Base-by-base conservation (phyloP, 2,797 vertebrate species). In the Oreortyx pictus region DNA sequence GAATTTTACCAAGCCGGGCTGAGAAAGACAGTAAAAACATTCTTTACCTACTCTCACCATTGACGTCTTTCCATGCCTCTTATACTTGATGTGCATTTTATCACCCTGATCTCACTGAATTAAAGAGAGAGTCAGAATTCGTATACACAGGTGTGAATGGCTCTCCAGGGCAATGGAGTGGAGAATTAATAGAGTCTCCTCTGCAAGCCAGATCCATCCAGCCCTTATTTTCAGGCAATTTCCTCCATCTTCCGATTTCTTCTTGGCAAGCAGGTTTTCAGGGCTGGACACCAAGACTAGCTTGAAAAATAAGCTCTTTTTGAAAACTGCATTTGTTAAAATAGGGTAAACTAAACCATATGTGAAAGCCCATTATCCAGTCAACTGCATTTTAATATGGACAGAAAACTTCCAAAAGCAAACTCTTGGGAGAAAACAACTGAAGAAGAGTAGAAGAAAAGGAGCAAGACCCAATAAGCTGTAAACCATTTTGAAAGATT, bases 401-500 rank as follows among this genome's bases (percentile, higher is more conserved):
- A 81, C 22, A 73, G 13, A 78, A 83, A 70, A 86, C 52, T 75
- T 92, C 79, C 39, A 64, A 88, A 89, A 79, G 35, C 24, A 82
- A 78, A 31, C 9, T 87, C 82, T 37, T 70, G 56, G 46, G 79
- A 70, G 24, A 75, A 90, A 93, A 64, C 25, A 90, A 52, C 0
- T 66, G 1, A 2, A 13, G 16, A 83, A 73, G 24, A 82, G 17
- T 39, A 83, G 52, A 84, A 89, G 44, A 81, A 67, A 86, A 95
- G n/a, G 5, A 86, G 7, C 15, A 88, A 93, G 91, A 81, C n/a
- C 60, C 59, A 78, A 52, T 22, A 72, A 75, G 70, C 29, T 44
- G 76, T 67, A 90, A 76, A 92, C 29, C 13, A 78, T 68, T 92
- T 44, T 52, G 39, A 95, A 92, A 56, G n/a, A 72, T 66, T 47